A percentile compares a stretch with the other conserved stretches of the same genome.
Evolutionary conservation across 2,888 invertebrate species (phyloP).

Genomic region (Carcina quercana): DNA sequence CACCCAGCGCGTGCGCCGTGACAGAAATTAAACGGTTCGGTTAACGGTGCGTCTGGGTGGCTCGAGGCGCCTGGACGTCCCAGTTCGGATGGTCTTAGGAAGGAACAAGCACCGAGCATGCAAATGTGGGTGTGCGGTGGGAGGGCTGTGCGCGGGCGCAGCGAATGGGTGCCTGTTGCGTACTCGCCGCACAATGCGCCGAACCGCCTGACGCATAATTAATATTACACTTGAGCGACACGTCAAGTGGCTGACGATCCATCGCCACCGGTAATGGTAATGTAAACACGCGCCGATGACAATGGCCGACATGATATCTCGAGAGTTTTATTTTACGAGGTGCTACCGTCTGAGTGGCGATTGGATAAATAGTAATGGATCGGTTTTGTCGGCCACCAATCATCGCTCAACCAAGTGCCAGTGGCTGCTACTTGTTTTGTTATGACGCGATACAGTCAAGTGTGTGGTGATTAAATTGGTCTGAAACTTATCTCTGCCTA

Average conservation of each 20-base stretch:
- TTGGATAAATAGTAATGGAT: conserved; percentile 42
- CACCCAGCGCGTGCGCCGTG: conserved; percentile 68
- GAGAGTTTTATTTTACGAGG: conserved; percentile 47
- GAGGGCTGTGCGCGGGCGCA: conserved; percentile 59
- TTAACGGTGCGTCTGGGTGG: conserved; percentile 65
- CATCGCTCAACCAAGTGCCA: conserved; percentile 5
- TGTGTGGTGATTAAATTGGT: too few relatives aligned
- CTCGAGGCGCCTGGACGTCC: conserved; percentile 48
- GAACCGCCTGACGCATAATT: conserved; percentile 58
- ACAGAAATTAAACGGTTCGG: conserved; percentile 63
- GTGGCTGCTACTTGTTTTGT: conserved; percentile 6
- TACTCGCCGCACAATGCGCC: conserved; percentile 48
- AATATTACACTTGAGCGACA: conserved; percentile 63
- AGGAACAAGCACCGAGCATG: conserved; percentile 53
- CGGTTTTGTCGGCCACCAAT: conserved; percentile 13
- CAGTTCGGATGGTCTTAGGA: conserved; percentile 56
- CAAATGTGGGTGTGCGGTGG: conserved; percentile 66
- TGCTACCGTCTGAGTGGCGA: conserved; percentile 49
- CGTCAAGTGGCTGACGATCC: conserved; percentile 59
- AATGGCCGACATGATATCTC: conserved; percentile 46
- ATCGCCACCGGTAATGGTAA: conserved; percentile 66
- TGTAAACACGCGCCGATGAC: conserved; percentile 61
- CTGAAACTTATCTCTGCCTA: too few relatives aligned
- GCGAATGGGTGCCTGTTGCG: conserved; percentile 64
- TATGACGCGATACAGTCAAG: too few relatives aligned